phyloP scores from a whole-genome alignment of 2,888 invertebrate genomes.

The Tetranychus truncatus region DNA sequence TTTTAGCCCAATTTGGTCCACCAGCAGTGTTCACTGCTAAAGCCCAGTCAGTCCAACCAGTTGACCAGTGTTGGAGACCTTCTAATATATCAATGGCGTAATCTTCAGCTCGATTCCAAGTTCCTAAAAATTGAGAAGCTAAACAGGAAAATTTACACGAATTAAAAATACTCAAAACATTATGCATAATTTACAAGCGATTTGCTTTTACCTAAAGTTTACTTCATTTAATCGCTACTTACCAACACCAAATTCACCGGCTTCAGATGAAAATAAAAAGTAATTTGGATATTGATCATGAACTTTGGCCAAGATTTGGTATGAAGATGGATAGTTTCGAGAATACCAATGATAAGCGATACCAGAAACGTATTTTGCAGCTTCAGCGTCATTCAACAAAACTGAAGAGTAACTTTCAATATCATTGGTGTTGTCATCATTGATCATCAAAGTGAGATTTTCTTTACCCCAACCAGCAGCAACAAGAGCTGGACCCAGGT shows the following conservation, averaged over 20 bases:
- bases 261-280: conserved; percentile 60
- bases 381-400: conserved; percentile 28
- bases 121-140: conserved; percentile 33
- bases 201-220: too few relatives aligned
- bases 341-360: conserved; percentile 67
- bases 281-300: conserved; percentile 42
- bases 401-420: not conserved
- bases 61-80: conserved; percentile 38
- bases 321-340: conserved; percentile 34
- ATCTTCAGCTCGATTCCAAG: conserved; percentile 51
- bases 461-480: conserved; percentile 38
- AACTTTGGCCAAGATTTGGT: not conserved
- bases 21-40: conserved; percentile 37
- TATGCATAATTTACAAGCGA: too few relatives aligned
- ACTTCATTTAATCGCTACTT: too few relatives aligned
- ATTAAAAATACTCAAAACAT: not conserved
- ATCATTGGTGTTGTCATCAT: conserved; percentile 42
- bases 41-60: conserved; percentile 43
- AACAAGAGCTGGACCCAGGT: conserved; percentile 55
- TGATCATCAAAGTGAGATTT: conserved; percentile 47
- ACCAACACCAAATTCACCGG: conserved; percentile 43
- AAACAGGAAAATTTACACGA: not conserved
- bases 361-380: conserved; percentile 43
- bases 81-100: conserved; percentile 38
- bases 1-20: conserved; percentile 40